Evolutionary conservation across 2,113 vertebrate genomes (phyloP).

Genomic region (Triplophysa dalaica): DNA sequence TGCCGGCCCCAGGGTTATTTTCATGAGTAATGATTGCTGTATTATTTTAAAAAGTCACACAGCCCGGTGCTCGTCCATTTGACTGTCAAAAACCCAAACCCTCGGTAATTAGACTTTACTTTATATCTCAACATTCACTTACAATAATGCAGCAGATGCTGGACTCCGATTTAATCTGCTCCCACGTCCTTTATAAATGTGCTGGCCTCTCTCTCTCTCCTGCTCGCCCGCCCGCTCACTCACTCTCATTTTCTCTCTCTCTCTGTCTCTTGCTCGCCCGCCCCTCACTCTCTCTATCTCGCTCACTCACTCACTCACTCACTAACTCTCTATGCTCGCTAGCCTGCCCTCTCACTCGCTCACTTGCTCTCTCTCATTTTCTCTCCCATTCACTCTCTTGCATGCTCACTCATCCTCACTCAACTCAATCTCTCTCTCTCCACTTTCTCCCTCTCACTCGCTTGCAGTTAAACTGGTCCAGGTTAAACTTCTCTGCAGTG

Average conservation of each 20-base stretch:
- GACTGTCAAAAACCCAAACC: slow-evolving; percentile 78
- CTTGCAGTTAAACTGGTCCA: no score
- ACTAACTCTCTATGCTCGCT: no score
- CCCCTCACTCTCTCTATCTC: neutral
- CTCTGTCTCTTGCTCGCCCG: neutral
- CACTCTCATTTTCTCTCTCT: neutral
- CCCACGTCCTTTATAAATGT: slow-evolving; percentile 73
- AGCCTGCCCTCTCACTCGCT: no score
- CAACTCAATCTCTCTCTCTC: neutral
- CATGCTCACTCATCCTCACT: neutral
- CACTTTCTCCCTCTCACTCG: no score
- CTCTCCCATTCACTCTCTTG: neutral
- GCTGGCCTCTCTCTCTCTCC: neutral
- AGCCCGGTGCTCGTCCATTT: slow-evolving; percentile 84
- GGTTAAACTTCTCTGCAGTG: no score
- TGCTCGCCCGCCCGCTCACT: neutral
- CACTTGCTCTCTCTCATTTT: neutral
- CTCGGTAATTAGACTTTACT: slow-evolving; percentile 87
- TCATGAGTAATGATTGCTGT: slow-evolving; percentile 84
- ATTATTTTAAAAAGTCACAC: slow-evolving; percentile 75
- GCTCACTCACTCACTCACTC: neutral
- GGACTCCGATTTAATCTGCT: slow-evolving; percentile 85
- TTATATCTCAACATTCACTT: slow-evolving; percentile 85
- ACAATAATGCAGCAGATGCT: slow-evolving; percentile 84
- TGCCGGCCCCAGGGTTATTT: slow-evolving; percentile 76